Evolutionary conservation across 2,888 invertebrate species (phyloP).

Genomic region (Euclidia mi): DNA sequence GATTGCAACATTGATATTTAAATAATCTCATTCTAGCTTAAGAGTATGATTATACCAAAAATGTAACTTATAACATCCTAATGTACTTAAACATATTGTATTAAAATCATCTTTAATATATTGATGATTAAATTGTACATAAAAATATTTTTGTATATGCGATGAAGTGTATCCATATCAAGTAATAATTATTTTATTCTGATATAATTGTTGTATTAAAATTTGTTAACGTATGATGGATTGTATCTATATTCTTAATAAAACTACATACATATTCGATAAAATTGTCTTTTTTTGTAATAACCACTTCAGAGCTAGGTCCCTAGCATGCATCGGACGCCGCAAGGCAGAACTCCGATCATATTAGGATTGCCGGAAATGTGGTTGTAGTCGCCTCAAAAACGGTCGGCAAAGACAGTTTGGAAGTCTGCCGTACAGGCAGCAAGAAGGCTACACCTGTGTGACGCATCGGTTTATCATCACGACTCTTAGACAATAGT

Average conservation of each 20-base stretch:
- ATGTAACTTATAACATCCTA: conserved; percentile 14
- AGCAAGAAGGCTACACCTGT: no score
- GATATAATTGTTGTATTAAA: conserved; percentile 60
- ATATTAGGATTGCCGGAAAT: no score
- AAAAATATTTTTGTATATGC: conserved; percentile 69
- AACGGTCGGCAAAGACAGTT: no score
- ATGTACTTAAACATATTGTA: conserved; percentile 43
- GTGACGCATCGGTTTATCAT: no score
- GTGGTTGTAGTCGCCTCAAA: no score
- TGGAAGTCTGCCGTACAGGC: no score
- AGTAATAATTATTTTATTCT: conserved; percentile 57
- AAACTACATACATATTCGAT: conserved; percentile 29
- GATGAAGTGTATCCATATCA: conserved; percentile 61
- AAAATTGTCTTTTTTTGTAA: conserved; percentile 12
- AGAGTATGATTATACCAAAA: conserved; percentile 20
- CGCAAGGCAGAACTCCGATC: no score
- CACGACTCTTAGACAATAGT: no score
- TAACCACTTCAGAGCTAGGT: no score
- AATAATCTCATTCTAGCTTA: conserved; percentile 43
- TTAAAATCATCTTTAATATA: conserved; percentile 8
- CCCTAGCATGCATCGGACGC: no score
- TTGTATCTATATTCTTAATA: conserved; percentile 43
- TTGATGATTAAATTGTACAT: conserved; percentile 49
- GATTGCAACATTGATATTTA: conserved; percentile 24
- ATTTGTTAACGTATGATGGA: conserved; percentile 29